A percentile compares a stretch with the other conserved stretches of the same genome.
These are phyloP conservation scores for Tokudaia muenninki DNA, from an alignment of 2,797 vertebrate genomes.

Conservation along the genomic window DNA sequence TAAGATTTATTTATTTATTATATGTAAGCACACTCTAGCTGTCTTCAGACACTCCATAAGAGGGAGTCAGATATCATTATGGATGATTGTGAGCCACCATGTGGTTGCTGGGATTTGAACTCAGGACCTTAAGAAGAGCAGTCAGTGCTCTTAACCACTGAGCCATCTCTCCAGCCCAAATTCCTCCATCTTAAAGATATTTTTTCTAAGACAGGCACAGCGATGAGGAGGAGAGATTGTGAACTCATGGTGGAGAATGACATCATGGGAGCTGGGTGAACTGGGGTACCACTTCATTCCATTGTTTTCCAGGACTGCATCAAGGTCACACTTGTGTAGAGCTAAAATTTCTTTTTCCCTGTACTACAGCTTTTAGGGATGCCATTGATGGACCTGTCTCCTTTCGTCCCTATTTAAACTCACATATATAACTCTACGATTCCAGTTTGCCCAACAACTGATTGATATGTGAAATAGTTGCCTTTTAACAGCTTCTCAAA, in stretches of 20 bases:
- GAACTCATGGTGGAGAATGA: not conserved
- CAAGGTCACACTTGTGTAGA: not conserved
- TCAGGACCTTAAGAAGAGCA: too few relatives aligned
- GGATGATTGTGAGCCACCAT: too few relatives aligned
- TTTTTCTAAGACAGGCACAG: not conserved
- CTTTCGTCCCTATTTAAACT: not conserved
- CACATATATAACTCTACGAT: not conserved
- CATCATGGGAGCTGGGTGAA: too few relatives aligned
- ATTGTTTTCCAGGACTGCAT: not conserved
- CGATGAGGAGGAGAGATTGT: not conserved
- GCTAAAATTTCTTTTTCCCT: not conserved
- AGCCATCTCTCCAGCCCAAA: not conserved
- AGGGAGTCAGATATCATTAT: too few relatives aligned
- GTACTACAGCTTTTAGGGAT: not conserved
- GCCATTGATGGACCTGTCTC: not conserved
- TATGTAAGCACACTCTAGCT: too few relatives aligned
- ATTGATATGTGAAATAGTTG: not conserved
- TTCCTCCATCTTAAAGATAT: constrained; percentile 35
- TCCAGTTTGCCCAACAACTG: not conserved
- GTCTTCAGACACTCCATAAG: too few relatives aligned
- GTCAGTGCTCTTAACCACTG: too few relatives aligned
- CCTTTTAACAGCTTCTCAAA: not conserved
- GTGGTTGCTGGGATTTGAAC: too few relatives aligned
- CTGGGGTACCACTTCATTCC: not conserved
- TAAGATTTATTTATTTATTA: too few relatives aligned